Conservation (phyloP, 2,797 vertebrate species). For the Hybognathus amarus region DNA sequence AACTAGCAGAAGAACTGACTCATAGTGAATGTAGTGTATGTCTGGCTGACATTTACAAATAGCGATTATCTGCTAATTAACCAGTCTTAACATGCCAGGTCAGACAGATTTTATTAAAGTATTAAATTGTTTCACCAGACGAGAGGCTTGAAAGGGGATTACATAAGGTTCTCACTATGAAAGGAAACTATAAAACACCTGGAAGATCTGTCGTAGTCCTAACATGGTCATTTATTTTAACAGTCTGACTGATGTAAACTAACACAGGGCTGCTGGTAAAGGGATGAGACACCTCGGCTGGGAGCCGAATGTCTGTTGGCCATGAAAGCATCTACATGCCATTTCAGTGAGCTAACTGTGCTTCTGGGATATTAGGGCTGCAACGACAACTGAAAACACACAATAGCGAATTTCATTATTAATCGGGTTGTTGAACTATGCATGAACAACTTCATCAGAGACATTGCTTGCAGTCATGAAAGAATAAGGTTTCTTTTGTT, state of each 20-base stretch:
- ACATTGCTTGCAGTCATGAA: background rate
- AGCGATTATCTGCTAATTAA: constrained; percentile 17
- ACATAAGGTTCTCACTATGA: background rate
- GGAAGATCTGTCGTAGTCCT: background rate
- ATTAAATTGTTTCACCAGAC: constrained; percentile 13
- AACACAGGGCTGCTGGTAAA: constrained; percentile 12
- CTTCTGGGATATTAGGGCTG: constrained; percentile 14
- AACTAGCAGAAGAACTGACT: constrained; percentile 42
- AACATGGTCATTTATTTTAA: background rate
- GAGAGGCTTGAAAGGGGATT: background rate
- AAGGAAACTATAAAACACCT: constrained; percentile 28
- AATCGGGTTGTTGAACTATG: background rate
- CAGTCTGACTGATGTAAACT: constrained; percentile 12
- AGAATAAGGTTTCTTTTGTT: background rate
- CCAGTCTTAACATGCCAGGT: background rate
- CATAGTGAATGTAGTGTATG: background rate
- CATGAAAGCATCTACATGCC: constrained; percentile 26
- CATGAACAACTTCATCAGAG: background rate
- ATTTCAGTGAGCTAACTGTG: constrained; percentile 31
- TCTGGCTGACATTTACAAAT: constrained; percentile 28
- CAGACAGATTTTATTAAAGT: constrained; percentile 6
- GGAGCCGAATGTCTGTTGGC: constrained; percentile 23
- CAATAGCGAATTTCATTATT: background rate
- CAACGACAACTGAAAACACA: background rate
- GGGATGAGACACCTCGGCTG: constrained; percentile 4